Percentiles rank a stretch among this genome's conserved stretches.
These are phyloP conservation scores for Dugesia japonica DNA, from an alignment of 2,888 invertebrate genomes.

Conservation along the genomic window DNA sequence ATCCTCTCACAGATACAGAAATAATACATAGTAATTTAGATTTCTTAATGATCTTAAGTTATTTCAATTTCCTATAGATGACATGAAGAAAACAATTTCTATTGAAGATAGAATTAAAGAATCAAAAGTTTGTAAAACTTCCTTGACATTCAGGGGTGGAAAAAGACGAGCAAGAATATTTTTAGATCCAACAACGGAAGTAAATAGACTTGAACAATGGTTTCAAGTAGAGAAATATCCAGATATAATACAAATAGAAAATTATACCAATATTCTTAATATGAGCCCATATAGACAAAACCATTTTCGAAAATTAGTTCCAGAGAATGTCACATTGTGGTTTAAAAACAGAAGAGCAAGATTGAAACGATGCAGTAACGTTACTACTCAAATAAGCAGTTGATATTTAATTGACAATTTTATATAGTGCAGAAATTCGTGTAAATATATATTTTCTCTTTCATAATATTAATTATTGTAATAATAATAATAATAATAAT, in stretches of 20 bases:
- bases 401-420: not conserved
- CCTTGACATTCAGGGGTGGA: not conserved
- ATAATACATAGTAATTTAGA: not conserved
- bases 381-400: not conserved
- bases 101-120: not conserved
- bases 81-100: not conserved
- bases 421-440: not conserved
- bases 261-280: conserved; percentile 4
- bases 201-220: not conserved
- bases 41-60: too few relatives aligned
- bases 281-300: not conserved
- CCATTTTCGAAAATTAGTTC: conserved; percentile 10
- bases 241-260: not conserved
- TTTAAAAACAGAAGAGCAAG: conserved; percentile 2
- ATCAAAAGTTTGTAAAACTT: not conserved
- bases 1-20: not conserved
- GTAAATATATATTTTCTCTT: not conserved
- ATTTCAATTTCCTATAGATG: too few relatives aligned
- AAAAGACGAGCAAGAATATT: conserved; percentile 12
- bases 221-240: conserved; percentile 2
- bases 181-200: not conserved
- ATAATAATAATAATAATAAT: too few relatives aligned
- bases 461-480: too few relatives aligned
- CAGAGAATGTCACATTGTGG: not conserved
- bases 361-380: not conserved